phyloP scores from a whole-genome alignment of 2,797 vertebrate genomes.

The Poecilia gillii region DNA sequence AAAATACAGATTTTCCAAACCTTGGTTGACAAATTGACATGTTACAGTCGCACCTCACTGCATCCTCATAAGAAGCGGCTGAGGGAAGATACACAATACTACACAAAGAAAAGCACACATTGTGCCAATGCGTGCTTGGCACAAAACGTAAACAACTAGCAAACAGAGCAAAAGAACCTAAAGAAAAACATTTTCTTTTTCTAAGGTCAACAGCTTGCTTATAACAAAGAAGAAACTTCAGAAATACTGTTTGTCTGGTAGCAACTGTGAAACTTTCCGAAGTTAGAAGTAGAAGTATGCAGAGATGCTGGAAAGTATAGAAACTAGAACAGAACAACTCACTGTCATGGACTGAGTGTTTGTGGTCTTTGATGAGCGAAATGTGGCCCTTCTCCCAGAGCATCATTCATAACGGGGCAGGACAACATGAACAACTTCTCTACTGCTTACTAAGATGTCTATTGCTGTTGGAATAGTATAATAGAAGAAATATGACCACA shows the following conservation, averaged over 20 bases:
- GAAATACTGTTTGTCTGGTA: conserved; percentile 28
- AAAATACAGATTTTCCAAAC: neutral
- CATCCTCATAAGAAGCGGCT: neutral
- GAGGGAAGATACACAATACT: neutral
- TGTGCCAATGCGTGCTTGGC: neutral
- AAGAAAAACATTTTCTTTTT: conserved; percentile 6
- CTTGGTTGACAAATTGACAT: neutral
- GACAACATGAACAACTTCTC: neutral
- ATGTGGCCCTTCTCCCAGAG: neutral
- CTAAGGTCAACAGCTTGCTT: conserved; percentile 7
- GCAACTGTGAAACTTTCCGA: conserved; percentile 33
- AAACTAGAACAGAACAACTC: conserved; percentile 5
- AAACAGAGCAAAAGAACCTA: neutral
- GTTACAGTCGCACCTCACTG: neutral
- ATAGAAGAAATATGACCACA: neutral
- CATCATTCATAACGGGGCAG: neutral
- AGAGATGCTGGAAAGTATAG: conserved; percentile 10
- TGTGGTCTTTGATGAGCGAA: neutral
- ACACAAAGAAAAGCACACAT: neutral
- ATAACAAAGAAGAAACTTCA: neutral
- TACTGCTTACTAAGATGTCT: neutral
- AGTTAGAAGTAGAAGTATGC: neutral
- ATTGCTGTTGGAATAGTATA: neutral
- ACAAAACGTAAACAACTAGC: neutral
- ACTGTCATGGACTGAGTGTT: conserved; percentile 1